A percentile compares a stretch with the other conserved stretches of the same genome.
Conservation (phyloP, 2,113 vertebrate species). For the Pseudorhombus dupliciocellatus region DNA sequence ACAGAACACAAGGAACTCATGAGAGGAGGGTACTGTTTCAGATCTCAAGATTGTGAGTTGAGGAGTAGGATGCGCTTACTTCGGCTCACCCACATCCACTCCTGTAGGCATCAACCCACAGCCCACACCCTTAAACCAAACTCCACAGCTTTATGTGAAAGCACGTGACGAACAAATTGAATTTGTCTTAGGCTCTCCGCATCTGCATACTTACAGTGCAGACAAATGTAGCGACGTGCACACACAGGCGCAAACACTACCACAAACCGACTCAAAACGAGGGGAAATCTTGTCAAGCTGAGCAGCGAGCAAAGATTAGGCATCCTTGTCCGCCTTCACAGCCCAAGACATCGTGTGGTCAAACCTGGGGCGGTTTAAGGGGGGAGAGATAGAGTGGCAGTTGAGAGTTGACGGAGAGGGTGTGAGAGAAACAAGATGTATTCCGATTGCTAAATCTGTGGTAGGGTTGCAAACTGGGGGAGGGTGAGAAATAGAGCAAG, state of each 20-base stretch:
- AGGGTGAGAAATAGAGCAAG: constrained; percentile 40
- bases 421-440: constrained; percentile 50
- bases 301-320: constrained; percentile 77
- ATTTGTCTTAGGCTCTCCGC: constrained; percentile 65
- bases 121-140: constrained; percentile 70
- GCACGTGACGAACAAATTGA: constrained; percentile 61
- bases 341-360: constrained; percentile 76
- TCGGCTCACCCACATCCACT: constrained; percentile 65
- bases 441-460: constrained; percentile 51
- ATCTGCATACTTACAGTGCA: constrained; percentile 61
- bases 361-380: constrained; percentile 76
- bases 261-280: constrained; percentile 60
- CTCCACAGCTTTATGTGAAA: constrained; percentile 58
- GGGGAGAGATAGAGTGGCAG: constrained; percentile 51
- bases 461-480: constrained; percentile 58
- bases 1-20: constrained; percentile 43
- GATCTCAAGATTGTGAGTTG: constrained; percentile 60
- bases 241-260: constrained; percentile 39
- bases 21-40: constrained; percentile 60
- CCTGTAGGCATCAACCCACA: constrained; percentile 65
- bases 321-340: constrained; percentile 78
- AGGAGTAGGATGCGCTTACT: constrained; percentile 72
- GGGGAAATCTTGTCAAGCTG: constrained; percentile 77
- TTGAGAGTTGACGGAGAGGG: constrained; percentile 55
- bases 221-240: constrained; percentile 37